phyloP scores from a whole-genome alignment of 2,797 vertebrate species.

The Mormyrus hasselquistii region DNA sequence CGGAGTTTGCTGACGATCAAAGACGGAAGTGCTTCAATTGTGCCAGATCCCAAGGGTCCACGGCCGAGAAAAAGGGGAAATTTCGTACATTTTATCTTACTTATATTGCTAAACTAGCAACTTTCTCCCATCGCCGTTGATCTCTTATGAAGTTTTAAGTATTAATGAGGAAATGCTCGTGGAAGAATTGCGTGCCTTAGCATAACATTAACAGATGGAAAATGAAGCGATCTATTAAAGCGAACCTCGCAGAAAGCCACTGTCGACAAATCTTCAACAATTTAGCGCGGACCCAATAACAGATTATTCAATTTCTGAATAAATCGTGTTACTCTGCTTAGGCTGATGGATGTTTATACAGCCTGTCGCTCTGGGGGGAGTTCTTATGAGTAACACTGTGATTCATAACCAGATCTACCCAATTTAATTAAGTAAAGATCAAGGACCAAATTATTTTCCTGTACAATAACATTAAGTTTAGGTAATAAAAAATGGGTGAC shows the following conservation, averaged over 20 bases:
- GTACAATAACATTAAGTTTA: conserved; percentile 14
- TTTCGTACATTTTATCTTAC: conserved; percentile 4
- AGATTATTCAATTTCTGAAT: conserved; percentile 17
- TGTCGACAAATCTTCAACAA: conserved; percentile 17
- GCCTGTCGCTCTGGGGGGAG: conserved; percentile 8
- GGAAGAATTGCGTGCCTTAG: not conserved
- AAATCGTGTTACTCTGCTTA: conserved; percentile 20
- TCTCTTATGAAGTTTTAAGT: not conserved
- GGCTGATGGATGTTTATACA: conserved; percentile 18
- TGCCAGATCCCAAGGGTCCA: not conserved
- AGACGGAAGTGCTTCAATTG: not conserved
- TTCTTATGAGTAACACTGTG: conserved; percentile 15
- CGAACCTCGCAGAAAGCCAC: not conserved
- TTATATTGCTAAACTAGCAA: conserved; percentile 8
- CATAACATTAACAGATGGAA: not conserved
- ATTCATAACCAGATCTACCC: conserved; percentile 19
- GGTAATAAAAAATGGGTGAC: conserved; percentile 17
- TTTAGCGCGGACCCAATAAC: conserved; percentile 18
- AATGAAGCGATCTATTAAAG: conserved; percentile 13
- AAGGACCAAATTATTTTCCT: conserved; percentile 19
- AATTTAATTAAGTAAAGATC: conserved; percentile 21
- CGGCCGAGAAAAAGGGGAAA: not conserved
- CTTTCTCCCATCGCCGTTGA: not conserved
- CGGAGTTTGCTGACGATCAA: not conserved
- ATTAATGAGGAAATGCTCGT: not conserved